Percentiles rank a stretch among this genome's conserved stretches.
These are phyloP conservation scores for Benitochromis conjunctus DNA, from an alignment of 2,113 vertebrate genomes.

Conservation along the genomic window DNA sequence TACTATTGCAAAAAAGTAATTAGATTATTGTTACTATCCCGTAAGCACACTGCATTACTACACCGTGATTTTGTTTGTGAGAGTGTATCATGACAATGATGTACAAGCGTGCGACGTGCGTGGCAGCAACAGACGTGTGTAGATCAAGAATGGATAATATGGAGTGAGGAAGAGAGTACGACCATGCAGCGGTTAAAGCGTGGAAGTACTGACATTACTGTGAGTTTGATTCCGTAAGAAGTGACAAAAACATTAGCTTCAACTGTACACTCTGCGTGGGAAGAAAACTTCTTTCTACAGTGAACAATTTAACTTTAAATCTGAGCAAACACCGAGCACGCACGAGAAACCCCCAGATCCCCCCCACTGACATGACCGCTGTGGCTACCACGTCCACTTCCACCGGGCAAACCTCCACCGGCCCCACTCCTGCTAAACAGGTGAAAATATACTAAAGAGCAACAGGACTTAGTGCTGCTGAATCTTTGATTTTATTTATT, in stretches of 20 bases:
- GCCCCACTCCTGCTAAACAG: too few species aligned
- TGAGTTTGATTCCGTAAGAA: background rate
- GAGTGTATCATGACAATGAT: background rate
- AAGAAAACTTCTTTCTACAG: background rate
- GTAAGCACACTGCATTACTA: background rate
- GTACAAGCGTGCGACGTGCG: background rate
- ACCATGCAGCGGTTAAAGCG: background rate
- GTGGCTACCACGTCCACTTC: background rate
- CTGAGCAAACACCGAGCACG: too few species aligned
- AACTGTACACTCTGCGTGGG: fast-evolving
- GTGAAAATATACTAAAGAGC: too few species aligned
- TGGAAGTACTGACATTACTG: background rate
- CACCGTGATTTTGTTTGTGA: background rate
- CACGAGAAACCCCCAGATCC: too few species aligned
- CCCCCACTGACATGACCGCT: background rate
- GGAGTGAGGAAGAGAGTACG: background rate
- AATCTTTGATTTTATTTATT: too few species aligned
- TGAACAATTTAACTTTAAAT: too few species aligned
- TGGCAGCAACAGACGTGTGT: background rate
- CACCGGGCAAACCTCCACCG: too few species aligned
- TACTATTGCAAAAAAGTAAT: background rate
- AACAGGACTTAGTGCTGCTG: too few species aligned
- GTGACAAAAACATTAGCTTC: background rate
- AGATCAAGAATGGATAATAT: background rate
- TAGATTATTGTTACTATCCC: background rate